Conservation (phyloP, 2,113 vertebrate species). For the Perca fluviatilis region DNA sequence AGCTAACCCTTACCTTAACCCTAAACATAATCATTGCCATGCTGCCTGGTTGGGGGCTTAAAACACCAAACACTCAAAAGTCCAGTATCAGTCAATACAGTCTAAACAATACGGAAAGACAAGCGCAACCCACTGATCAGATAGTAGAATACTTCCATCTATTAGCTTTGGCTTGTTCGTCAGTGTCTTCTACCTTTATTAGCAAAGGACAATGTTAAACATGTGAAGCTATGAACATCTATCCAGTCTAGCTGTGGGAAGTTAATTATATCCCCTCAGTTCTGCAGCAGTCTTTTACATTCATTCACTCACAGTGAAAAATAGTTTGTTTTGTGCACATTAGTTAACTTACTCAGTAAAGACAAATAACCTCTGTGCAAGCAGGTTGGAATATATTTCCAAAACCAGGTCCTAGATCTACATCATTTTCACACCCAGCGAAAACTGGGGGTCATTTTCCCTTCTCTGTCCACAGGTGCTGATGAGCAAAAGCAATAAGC, state of each 20-base stretch:
- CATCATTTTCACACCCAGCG: conserved; percentile 41
- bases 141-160: not conserved
- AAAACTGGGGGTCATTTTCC: conserved; percentile 28
- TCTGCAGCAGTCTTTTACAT: not conserved
- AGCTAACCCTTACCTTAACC: no score
- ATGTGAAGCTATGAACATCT: not conserved
- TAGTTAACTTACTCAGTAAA: not conserved
- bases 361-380: not conserved
- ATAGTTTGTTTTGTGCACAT: not conserved
- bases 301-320: not conserved
- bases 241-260: not conserved
- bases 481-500: conserved; percentile 68
- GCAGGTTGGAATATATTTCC: not conserved
- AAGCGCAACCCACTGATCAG: not conserved
- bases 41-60: no score
- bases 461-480: conserved; percentile 10
- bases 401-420: not conserved
- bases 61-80: not conserved
- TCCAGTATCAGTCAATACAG: no score
- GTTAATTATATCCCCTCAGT: not conserved
- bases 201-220: not conserved
- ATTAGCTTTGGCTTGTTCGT: not conserved
- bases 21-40: no score
- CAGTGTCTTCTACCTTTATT: not conserved
- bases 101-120: not conserved